Evolutionary conservation across 2,113 vertebrate species (phyloP), one percentile per base, ranked within the genome.

Genomic region (Campylomormyrus numenius): DNA sequence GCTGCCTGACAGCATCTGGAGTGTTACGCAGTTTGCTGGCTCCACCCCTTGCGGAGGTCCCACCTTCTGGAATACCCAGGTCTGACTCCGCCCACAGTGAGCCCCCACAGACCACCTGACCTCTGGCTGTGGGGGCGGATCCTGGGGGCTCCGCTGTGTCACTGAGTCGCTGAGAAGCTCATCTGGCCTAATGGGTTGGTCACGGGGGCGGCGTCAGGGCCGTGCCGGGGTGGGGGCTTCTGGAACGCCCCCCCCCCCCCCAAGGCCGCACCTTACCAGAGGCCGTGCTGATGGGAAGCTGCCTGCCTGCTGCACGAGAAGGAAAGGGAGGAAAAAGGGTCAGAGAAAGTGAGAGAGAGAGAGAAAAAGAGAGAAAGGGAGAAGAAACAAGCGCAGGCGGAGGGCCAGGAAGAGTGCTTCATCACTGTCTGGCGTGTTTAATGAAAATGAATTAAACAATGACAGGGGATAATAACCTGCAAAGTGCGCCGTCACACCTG

Each of bases 371-470:
- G 74, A 89, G 58, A 90, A 90, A 92, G 91, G 93, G 49, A 46
- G 35, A 56, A 15, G 62, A 77, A 3, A 45, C 31, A 80, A 31
- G 31, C 13, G 24, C 24, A 80, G 27, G n/a, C 45, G 2, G 39
- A 80, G 48, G 15, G 27, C 0, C 5, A n/a, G 88, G 27, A 48
- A 31, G 45, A 21, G 70, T 42, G 45, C 11, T 85, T 85, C 24
- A 85, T 85, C 83, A 85, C 94, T 95, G 95, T 94, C 94, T 93
- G 92, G 86, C 91, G 93, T 91, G 66, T 94, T 95, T 95, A 95
- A 96, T 95, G 94, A 94, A 94, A 92, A 91, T 91, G 92, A 95
- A 95, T 95, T 93, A 95, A 95, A 96, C 94, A 94, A 95, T 94
- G 95, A 95, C 94, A 94, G 91, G 89, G 91, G 70, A 90, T 95